phyloP scores from a whole-genome alignment of 2,797 vertebrate species.

The Adelosebastes latens region DNA sequence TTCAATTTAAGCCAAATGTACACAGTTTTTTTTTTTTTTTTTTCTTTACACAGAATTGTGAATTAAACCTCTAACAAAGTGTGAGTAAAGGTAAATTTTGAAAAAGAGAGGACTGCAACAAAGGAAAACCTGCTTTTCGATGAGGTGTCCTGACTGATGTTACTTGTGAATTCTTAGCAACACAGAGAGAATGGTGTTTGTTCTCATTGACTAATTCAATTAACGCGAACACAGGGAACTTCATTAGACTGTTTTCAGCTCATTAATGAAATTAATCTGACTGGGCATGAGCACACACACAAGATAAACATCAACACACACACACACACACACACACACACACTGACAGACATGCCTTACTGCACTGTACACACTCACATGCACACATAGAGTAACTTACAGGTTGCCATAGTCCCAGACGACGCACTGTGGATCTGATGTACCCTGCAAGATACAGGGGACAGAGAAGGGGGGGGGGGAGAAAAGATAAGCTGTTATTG shows the following conservation, averaged over 20 bases:
- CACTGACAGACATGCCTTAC: not conserved
- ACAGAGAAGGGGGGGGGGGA: not conserved
- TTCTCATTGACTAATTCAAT: constrained; percentile 69
- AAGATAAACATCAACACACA: constrained; percentile 40
- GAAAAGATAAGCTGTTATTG: constrained; percentile 71
- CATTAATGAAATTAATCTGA: constrained; percentile 67
- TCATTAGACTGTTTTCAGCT: constrained; percentile 63
- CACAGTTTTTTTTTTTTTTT: not conserved
- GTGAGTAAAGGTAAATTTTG: not conserved
- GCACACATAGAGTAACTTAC: constrained; percentile 85
- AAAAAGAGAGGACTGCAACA: not conserved
- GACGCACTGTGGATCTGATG: constrained; percentile 93
- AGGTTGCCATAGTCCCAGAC: constrained; percentile 94
- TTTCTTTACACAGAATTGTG: not conserved
- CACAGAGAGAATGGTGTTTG: constrained; percentile 46
- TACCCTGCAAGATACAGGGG: constrained; percentile 86
- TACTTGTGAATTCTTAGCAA: constrained; percentile 52
- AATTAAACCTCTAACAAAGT: constrained; percentile 7
- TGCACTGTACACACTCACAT: constrained; percentile 13
- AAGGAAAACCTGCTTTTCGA: constrained; percentile 16
- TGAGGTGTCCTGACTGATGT: constrained; percentile 11
- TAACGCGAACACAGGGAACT: constrained; percentile 65
- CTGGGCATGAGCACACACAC: constrained; percentile 33
- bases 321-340: not conserved
- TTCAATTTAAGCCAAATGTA: constrained; percentile 9